Evolutionary conservation across 2,797 vertebrate species (phyloP).

Genomic region (Tadarida brasiliensis): DNA sequence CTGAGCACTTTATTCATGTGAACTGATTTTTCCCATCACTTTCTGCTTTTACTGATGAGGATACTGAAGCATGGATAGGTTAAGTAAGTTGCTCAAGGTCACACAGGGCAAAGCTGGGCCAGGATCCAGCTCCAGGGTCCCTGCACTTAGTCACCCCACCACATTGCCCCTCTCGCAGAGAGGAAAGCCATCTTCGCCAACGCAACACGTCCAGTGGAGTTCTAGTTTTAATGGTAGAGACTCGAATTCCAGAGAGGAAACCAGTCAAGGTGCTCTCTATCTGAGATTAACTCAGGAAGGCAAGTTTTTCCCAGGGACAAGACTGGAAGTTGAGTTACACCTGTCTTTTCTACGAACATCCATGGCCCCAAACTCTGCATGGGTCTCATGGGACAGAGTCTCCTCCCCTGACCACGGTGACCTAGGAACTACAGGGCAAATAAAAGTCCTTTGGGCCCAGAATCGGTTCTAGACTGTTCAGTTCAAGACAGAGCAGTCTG

Average conservation of each 20-base stretch:
- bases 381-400: background rate
- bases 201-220: background rate
- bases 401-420: background rate
- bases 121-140: background rate
- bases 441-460: background rate
- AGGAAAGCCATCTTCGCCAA: background rate
- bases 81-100: background rate
- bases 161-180: background rate
- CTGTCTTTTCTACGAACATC: background rate
- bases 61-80: background rate
- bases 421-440: background rate
- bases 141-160: background rate
- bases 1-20: accelerated
- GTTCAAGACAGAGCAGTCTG: background rate
- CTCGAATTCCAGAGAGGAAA: background rate
- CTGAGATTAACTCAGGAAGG: background rate
- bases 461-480: background rate
- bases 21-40: background rate
- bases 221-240: background rate
- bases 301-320: background rate
- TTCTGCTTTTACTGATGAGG: background rate
- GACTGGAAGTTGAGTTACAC: background rate
- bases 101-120: background rate
- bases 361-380: background rate
- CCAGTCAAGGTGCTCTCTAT: background rate